A percentile compares a stretch with the other conserved stretches of the same genome.
phyloP scores from a whole-genome alignment of 2,888 invertebrate genomes.

The Platerodrilus igneus region DNA sequence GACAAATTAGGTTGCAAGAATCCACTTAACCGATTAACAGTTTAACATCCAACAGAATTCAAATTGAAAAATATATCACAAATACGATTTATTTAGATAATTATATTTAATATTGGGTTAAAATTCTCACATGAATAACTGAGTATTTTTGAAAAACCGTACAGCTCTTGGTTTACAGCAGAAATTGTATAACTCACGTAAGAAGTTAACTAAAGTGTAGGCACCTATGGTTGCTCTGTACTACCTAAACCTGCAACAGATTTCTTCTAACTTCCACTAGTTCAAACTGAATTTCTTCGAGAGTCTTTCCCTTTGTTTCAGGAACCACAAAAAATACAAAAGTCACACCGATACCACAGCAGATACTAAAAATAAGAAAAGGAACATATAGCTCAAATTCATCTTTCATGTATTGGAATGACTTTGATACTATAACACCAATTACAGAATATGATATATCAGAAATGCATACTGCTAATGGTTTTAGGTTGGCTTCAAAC shows the following conservation, averaged over 20 bases:
- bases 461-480: slow-evolving; percentile 51
- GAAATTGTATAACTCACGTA: too few relatives aligned
- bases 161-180: too few relatives aligned
- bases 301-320: slow-evolving; percentile 64
- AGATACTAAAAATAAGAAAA: slow-evolving; percentile 7
- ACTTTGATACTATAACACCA: slow-evolving; percentile 46
- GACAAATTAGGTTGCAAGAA: too few relatives aligned
- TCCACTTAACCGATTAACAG: too few relatives aligned
- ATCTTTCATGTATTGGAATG: slow-evolving; percentile 52
- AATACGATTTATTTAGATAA: too few relatives aligned
- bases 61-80: too few relatives aligned
- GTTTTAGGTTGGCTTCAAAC: slow-evolving; percentile 52
- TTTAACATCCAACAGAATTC: too few relatives aligned
- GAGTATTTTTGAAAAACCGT: too few relatives aligned
- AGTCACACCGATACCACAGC: slow-evolving; percentile 1
- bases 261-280: slow-evolving; percentile 29
- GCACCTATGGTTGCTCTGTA: too few relatives aligned
- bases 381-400: slow-evolving; percentile 58
- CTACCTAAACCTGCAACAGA: neutral
- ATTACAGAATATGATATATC: slow-evolving; percentile 48
- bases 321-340: slow-evolving; percentile 9
- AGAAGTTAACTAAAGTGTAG: too few relatives aligned
- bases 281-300: slow-evolving; percentile 43
- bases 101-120: too few relatives aligned
- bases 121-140: too few relatives aligned